Percentiles rank a stretch among this genome's conserved stretches.
phyloP scores from a whole-genome alignment of 2,113 vertebrate genomes.

The Leptosomus discolor region DNA sequence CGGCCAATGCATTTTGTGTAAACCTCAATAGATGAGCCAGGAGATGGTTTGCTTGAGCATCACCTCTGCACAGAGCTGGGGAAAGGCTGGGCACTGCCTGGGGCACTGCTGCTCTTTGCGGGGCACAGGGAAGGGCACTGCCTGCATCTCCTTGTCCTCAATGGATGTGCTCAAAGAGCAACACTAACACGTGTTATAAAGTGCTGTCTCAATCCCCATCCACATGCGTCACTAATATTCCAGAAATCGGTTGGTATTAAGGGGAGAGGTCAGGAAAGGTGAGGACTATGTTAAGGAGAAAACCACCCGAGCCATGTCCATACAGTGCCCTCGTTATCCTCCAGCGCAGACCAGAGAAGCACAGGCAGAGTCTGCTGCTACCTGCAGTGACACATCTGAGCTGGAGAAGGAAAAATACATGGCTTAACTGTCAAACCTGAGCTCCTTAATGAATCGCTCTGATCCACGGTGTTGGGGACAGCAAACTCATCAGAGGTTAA shows the following conservation, averaged over 20 bases:
- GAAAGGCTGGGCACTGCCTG: not conserved
- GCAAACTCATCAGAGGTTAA: not conserved
- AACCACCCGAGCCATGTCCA: not conserved
- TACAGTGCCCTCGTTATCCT: accelerated
- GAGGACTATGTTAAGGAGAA: not conserved
- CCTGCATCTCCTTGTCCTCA: not conserved
- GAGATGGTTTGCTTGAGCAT: not conserved
- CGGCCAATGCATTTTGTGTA: not conserved
- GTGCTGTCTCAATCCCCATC: not conserved
- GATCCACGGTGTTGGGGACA: not conserved
- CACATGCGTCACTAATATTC: accelerated
- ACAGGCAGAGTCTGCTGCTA: not conserved
- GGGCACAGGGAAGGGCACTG: not conserved
- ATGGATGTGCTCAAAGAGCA: not conserved
- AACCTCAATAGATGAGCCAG: not conserved
- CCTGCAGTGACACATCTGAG: not conserved
- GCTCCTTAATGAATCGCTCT: not conserved
- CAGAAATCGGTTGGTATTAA: not conserved
- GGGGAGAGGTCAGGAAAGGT: not conserved
- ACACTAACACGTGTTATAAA: accelerated
- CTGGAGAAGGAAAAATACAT: not conserved
- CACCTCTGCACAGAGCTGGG: not conserved
- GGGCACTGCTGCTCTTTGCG: not conserved
- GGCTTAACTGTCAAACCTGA: not conserved
- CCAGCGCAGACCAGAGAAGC: not conserved